Conservation (phyloP, 2,888 invertebrate genomes). For the Zygaena filipendulae region DNA sequence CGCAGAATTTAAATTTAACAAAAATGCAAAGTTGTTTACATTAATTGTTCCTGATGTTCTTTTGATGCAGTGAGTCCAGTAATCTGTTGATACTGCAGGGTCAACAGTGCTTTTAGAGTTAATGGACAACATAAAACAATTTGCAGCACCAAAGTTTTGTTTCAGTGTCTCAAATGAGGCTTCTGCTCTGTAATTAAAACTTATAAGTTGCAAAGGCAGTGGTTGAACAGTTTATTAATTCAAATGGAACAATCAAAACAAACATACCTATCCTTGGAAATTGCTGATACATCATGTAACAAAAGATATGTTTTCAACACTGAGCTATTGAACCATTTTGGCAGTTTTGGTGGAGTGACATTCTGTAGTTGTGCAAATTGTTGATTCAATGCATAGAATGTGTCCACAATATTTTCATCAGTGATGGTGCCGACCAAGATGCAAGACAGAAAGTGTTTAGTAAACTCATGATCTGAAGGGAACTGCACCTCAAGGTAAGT, state of each 20-base stretch:
- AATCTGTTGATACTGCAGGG: conserved; percentile 74
- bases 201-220: too few relatives aligned
- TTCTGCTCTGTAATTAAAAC: conserved; percentile 75
- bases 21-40: too few relatives aligned
- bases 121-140: conserved; percentile 90
- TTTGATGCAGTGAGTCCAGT: conserved; percentile 85
- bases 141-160: conserved; percentile 84
- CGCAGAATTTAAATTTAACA: too few relatives aligned
- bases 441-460: conserved; percentile 88
- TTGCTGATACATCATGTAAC: conserved; percentile 82
- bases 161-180: conserved; percentile 86
- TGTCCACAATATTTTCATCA: conserved; percentile 83
- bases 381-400: conserved; percentile 82
- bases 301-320: conserved; percentile 91
- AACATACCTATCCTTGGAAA: conserved; percentile 80
- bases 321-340: conserved; percentile 84
- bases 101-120: conserved; percentile 80
- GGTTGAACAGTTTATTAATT: too few relatives aligned
- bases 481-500: conserved; percentile 89
- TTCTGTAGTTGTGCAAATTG: conserved; percentile 83
- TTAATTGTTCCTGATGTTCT: conserved; percentile 63
- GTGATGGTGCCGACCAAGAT: conserved; percentile 78
- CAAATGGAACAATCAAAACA: too few relatives aligned
- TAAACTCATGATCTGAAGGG: conserved; percentile 96
- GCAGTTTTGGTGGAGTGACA: conserved; percentile 79